Evolutionary conservation across 2,113 vertebrate species (phyloP).

Genomic region (Varanus salvator): DNA sequence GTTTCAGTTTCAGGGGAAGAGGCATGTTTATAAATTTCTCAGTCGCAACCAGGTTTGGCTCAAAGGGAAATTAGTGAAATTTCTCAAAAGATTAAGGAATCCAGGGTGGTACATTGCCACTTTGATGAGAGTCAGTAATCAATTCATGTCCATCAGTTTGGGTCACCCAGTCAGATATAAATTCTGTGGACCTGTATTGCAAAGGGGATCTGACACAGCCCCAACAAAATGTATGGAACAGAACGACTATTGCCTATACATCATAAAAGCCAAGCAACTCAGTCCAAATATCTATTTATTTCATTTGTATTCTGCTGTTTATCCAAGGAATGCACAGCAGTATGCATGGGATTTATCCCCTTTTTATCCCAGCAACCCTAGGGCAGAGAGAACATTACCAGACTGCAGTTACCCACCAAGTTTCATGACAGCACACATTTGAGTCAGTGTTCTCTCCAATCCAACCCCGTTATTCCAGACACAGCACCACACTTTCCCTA

Average conservation of each 20-base stretch:
- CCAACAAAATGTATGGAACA: not conserved
- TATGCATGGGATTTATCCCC: not conserved
- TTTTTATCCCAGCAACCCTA: not conserved
- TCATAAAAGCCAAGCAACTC: not conserved
- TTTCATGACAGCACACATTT: not conserved
- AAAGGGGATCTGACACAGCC: not conserved
- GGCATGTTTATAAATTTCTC: too few species aligned
- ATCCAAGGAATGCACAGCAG: not conserved
- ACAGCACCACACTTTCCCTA: not conserved
- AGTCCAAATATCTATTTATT: not conserved
- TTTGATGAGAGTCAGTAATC: not conserved
- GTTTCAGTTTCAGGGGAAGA: too few species aligned
- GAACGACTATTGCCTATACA: not conserved
- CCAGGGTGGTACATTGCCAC: not conserved
- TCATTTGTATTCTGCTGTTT: not conserved
- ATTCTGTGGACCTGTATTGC: not conserved
- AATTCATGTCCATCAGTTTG: not conserved
- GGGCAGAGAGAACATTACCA: not conserved
- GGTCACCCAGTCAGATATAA: not conserved
- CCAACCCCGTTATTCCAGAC: not conserved
- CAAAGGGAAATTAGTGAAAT: too few species aligned
- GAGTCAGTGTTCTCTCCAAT: not conserved
- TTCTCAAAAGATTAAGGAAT: not conserved
- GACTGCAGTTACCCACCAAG: not conserved
- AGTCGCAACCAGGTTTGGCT: too few species aligned